Base-by-base conservation (phyloP, 2,113 vertebrate genomes). In the Raphicerus campestris region DNA sequence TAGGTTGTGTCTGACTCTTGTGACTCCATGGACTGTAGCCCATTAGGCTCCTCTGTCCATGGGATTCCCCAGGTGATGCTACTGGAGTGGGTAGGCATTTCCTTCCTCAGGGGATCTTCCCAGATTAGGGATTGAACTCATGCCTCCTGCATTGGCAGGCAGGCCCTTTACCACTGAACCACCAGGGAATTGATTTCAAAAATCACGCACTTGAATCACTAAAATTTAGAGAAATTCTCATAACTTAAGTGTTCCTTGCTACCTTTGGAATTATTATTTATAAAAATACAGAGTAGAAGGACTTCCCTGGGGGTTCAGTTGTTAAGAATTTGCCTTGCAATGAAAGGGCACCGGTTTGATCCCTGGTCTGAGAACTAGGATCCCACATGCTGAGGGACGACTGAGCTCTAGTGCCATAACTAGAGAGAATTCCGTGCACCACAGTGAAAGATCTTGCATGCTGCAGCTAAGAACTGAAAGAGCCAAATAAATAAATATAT, bases 261-360 rank as follows among this genome's bases (percentile, higher is more conserved):
- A 83, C 2, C 6, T 61, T 39, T 84, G 42, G 2, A 93, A 70
- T 10, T 45, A 75, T 47, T 77, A 19, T 78, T 90, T 53, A 39
- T 26, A 95, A 70, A 89, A 63, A 32, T 77, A 80, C 14, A 47
- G 30, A 94, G 20, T 53, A 80, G 19, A 96, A 55, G 22, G 35
- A 75, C 22, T 26, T 42, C 35, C 70, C 20, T 14, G n/a, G 6
- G 24, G 35, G 22, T 26, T 26, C 70, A 75, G 70, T 75, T 35
- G 35, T 42, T 75, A 42, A 75, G 70, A 42, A 24, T 75, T 42
- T 42, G 35, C 10, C 70, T 73, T 75, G 22, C 35, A 42, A 26
- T 42, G 22, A 42, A 42, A 75, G 19, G 35, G 1, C 35, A 42
- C 20, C 1, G 0, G 70, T 73, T 14, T 73, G 10, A 73, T 42